Evolutionary conservation across 1,140 invertebrate species (phyloP).

Genomic region (Drosophila equinoxialis): DNA sequence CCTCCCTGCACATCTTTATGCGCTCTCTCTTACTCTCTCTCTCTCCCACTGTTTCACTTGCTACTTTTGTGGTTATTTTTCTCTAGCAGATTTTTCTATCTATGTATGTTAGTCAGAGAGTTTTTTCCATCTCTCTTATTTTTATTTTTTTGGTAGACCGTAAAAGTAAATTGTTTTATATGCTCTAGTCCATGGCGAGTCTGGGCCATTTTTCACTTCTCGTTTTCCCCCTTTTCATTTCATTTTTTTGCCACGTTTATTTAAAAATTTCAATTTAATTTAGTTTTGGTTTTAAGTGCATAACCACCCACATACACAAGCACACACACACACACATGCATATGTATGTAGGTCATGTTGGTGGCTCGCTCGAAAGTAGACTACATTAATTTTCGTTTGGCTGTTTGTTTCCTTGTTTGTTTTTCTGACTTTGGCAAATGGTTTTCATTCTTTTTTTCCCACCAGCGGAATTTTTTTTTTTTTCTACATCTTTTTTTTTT

Average conservation of each 20-base stretch:
- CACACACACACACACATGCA: background rate
- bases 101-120: conserved; percentile 15
- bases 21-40: background rate
- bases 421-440: conserved; percentile 71
- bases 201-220: conserved; percentile 58
- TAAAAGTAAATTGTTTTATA: conserved; percentile 77
- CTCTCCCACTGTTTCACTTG: conserved; percentile 1
- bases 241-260: conserved; percentile 57
- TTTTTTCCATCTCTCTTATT: conserved; percentile 11
- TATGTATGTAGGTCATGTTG: conserved; percentile 67
- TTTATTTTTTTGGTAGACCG: conserved; percentile 29
- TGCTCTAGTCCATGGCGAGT: conserved; percentile 46
- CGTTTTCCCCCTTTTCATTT: conserved; percentile 27
- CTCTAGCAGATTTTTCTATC: conserved; percentile 68
- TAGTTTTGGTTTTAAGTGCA: conserved; percentile 78
- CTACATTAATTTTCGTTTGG: conserved; percentile 78
- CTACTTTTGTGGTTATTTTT: conserved; percentile 66
- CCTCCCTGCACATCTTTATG: conserved; percentile 12
- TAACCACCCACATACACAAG: conserved; percentile 26
- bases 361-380: conserved; percentile 65
- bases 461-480: conserved; percentile 33
- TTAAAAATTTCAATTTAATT: conserved; percentile 81
- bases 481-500: conserved; percentile 24
- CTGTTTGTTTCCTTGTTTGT: conserved; percentile 19
- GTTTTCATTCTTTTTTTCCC: conserved; percentile 51